These are phyloP conservation scores for Genyomyrus donnyi DNA, from an alignment of 2,113 vertebrate genomes.

Conservation along the genomic window DNA sequence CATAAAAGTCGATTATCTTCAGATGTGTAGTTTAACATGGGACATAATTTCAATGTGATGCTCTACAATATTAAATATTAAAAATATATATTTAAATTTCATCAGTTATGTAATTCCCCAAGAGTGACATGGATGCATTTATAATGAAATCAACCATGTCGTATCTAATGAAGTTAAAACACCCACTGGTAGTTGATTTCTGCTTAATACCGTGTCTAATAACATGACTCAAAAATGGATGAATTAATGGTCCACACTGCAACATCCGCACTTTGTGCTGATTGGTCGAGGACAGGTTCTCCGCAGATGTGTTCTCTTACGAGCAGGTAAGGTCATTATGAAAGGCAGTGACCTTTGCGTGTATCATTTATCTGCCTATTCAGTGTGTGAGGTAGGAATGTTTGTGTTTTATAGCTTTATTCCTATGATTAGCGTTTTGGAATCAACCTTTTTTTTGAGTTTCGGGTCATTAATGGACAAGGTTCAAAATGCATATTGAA, in stretches of 20 bases:
- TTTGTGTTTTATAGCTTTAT: background rate
- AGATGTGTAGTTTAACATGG: background rate
- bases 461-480: background rate
- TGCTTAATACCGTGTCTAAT: background rate
- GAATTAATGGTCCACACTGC: background rate
- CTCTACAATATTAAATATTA: background rate
- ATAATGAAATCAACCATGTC: slow-evolving; percentile 4
- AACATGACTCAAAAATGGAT: background rate
- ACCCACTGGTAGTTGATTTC: background rate
- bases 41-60: background rate
- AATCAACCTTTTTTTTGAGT: background rate
- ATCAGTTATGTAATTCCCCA: background rate
- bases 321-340: background rate
- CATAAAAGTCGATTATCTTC: background rate
- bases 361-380: background rate
- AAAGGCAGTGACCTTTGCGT: background rate
- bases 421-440: too few relatives aligned
- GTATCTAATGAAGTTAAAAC: background rate
- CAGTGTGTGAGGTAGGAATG: background rate
- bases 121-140: slow-evolving; percentile 2
- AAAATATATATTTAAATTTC: background rate
- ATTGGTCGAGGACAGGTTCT: background rate
- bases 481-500: background rate
- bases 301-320: background rate
- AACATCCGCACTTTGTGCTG: background rate